Base-by-base conservation (phyloP, 2,888 invertebrate genomes). In the Harpalus rufipes region DNA sequence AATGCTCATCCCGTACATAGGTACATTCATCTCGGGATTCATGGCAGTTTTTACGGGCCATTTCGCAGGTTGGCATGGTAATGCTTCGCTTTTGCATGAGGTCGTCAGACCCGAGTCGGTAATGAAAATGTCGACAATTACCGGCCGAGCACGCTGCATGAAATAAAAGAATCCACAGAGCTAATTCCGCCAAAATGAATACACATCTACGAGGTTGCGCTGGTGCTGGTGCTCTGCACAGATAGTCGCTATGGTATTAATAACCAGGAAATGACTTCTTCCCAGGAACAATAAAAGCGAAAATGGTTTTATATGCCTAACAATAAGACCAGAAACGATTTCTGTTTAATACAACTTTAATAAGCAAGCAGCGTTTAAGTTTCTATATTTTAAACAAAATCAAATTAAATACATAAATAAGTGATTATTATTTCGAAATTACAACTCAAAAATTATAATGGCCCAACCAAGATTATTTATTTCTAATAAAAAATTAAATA, bases 61-160 rank as follows among this genome's bases (percentile, higher is more conserved):
- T 68, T 68, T 39, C 39, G 14, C 39, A n/a, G 32, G 68, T 74
- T 74, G 72, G 41, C 14, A 74, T 18, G 41, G 41, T 74, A 74
- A 74, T 44, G 72, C 32, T 32, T 74, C 14, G 12, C 7, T 74
- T 8, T 10, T 1, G 44, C 44, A 51, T 18, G 44, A 16, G 72
- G 44, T 41, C 16, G 44, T 41, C 8, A 16, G 72, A 41, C 41
- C 72, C 41, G 14, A 68, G 68, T 32, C 44, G 18, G 72, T 74
- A 74, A 74, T 74, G 72, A 74, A 74, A 74, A 74, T 74, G 72
- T 74, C 72, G 72, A 74, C 72, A 44, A 74, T 74, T 74, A 74
- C 72, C 41, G 72, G 18, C 72, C 41, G 72, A 41, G 44, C 44
- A 18, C 72, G 41, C 44, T 72, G 44, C 72, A 74, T 44, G 72